Evolutionary conservation across 1,140 invertebrate species (phyloP).

Genomic region (Zaprionus nigranus): DNA sequence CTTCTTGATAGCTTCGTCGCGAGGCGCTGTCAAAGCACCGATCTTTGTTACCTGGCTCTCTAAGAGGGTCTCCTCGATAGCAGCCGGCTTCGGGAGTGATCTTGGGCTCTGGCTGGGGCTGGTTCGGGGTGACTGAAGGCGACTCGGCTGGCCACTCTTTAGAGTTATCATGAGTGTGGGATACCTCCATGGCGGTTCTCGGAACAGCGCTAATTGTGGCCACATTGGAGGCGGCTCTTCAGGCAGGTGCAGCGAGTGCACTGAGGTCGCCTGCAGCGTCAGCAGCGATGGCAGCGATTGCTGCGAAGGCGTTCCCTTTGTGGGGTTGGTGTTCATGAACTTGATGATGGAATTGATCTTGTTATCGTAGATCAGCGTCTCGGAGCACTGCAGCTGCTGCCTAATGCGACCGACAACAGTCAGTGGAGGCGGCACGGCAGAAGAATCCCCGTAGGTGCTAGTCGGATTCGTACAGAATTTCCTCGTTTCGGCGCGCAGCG

Average conservation of each 20-base stretch:
- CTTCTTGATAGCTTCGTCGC: not conserved
- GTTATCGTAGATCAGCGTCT: slow-evolving; percentile 61
- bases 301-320: not conserved
- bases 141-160: not conserved
- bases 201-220: not conserved
- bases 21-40: not conserved
- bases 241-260: not conserved
- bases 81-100: not conserved
- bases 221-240: not conserved
- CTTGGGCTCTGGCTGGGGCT: not conserved
- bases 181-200: not conserved
- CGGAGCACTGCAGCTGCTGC: slow-evolving; percentile 42
- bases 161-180: no score
- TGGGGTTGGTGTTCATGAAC: not conserved
- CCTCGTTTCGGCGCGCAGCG: no score
- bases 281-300: not conserved
- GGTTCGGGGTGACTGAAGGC: not conserved
- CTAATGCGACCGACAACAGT: slow-evolving; percentile 34
- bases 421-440: not conserved
- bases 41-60: not conserved
- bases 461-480: not conserved
- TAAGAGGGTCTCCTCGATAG: not conserved
- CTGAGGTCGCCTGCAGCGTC: not conserved
- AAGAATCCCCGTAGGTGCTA: not conserved
- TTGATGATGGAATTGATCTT: slow-evolving; percentile 36